Evolutionary conservation across 2,888 invertebrate genomes (phyloP).

Genomic region (Caenorhabditis auriculariae): DNA sequence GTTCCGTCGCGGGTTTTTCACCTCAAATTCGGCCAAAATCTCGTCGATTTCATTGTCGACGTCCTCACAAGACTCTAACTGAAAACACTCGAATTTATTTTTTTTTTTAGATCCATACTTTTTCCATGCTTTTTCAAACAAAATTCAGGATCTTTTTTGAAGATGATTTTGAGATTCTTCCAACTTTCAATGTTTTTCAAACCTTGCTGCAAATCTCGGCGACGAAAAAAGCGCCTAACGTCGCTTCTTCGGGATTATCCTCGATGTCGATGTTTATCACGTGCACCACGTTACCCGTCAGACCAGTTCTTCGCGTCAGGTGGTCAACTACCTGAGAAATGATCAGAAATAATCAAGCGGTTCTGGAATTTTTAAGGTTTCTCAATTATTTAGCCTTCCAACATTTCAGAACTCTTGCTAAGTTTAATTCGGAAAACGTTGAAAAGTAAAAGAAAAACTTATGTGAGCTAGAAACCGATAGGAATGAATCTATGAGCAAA

Average conservation of each 20-base stretch:
- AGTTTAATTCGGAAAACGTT: too few species aligned
- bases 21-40: slow-evolving; percentile 88
- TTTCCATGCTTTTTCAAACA: background rate
- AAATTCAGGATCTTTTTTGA: too few species aligned
- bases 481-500: too few species aligned
- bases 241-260: slow-evolving; percentile 99
- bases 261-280: slow-evolving; percentile 97
- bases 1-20: slow-evolving; percentile 73
- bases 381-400: too few species aligned
- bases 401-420: too few species aligned
- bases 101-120: background rate
- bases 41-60: slow-evolving; percentile 97
- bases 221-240: slow-evolving; percentile 95
- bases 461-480: too few species aligned
- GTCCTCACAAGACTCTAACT: slow-evolving; percentile 86
- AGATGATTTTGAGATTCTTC: too few species aligned
- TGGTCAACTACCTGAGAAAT: slow-evolving; percentile 60
- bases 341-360: too few species aligned
- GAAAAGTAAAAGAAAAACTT: too few species aligned
- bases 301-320: slow-evolving; percentile 75
- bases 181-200: background rate
- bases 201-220: slow-evolving; percentile 90
- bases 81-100: slow-evolving; percentile 63
- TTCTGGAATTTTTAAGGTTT: too few species aligned
- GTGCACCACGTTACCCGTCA: slow-evolving; percentile 83